Percentiles rank a stretch among this genome's conserved stretches.
These are phyloP conservation scores for Toxotes jaculatrix DNA, from an alignment of 2,113 vertebrate species.

Conservation along the genomic window DNA sequence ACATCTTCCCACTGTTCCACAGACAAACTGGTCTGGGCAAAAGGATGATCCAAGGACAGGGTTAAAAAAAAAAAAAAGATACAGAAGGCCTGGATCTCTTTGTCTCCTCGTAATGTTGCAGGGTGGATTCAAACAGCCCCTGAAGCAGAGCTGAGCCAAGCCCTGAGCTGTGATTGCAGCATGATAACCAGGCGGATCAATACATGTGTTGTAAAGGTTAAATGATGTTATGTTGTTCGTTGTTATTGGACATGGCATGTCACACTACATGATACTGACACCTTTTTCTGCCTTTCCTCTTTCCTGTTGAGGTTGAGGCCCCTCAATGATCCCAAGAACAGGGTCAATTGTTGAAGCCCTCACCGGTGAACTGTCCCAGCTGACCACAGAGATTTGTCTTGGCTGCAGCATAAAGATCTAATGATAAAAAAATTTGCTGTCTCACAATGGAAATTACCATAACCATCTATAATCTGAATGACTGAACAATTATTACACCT, in stretches of 20 bases:
- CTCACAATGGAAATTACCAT: background rate
- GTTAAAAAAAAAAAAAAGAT: constrained; percentile 72
- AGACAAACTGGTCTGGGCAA: constrained; percentile 60
- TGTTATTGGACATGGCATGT: constrained; percentile 81
- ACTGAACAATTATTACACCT: background rate
- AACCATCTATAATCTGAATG: background rate
- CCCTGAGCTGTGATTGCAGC: constrained; percentile 77
- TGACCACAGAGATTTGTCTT: constrained; percentile 35
- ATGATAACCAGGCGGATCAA: constrained; percentile 86
- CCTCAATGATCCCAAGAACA: constrained; percentile 54
- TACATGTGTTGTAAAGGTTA: constrained; percentile 89
- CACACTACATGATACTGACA: constrained; percentile 82
- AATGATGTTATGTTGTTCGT: constrained; percentile 85
- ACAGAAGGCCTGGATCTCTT: constrained; percentile 69
- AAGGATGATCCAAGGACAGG: constrained; percentile 77
- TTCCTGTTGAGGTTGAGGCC: constrained; percentile 53
- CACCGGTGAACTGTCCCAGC: constrained; percentile 24
- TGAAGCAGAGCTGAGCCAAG: constrained; percentile 77
- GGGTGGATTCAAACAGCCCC: constrained; percentile 73
- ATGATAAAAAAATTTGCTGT: constrained; percentile 5
- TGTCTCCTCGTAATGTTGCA: constrained; percentile 76
- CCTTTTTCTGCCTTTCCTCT: constrained; percentile 58
- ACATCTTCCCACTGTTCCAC: constrained; percentile 66
- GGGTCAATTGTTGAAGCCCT: constrained; percentile 61
- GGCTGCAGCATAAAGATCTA: constrained; percentile 18